Conservation (phyloP, 2,113 vertebrate species). For the Pseudonaja textilis region DNA sequence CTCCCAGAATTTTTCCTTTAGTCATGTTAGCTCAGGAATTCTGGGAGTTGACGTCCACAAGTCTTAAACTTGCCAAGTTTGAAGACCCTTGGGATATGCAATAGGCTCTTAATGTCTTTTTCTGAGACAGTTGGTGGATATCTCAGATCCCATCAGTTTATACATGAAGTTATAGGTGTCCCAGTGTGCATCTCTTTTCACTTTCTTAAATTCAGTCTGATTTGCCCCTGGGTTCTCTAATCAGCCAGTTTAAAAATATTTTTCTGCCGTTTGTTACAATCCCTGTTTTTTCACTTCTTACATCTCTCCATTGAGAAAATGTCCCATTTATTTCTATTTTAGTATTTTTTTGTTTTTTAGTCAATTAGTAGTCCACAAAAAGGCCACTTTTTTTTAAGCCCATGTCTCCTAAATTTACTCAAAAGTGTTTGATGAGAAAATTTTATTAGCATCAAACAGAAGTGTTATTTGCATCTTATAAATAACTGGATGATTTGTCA, state of each 20-base stretch:
- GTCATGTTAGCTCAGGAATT: no score
- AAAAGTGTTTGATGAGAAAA: not conserved
- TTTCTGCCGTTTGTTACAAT: not conserved
- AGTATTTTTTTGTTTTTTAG: not conserved
- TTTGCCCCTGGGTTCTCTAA: not conserved
- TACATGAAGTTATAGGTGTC: not conserved
- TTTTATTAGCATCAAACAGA: not conserved
- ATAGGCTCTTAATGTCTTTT: not conserved
- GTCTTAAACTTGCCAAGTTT: no score
- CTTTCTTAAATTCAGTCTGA: not conserved
- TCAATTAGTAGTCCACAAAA: not conserved
- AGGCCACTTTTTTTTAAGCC: not conserved
- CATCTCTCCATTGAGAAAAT: not conserved
- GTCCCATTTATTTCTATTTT: not conserved
- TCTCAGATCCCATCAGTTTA: not conserved
- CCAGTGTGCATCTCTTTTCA: not conserved
- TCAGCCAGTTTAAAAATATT: not conserved
- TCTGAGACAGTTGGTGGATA: not conserved
- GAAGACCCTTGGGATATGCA: not conserved
- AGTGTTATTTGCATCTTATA: not conserved
- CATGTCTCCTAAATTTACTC: not conserved
- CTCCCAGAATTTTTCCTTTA: no score
- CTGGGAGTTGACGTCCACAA: no score
- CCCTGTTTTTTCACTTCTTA: not conserved
- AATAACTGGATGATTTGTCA: not conserved